phyloP scores from a whole-genome alignment of 2,797 vertebrate genomes.

The Spea hammondii region DNA sequence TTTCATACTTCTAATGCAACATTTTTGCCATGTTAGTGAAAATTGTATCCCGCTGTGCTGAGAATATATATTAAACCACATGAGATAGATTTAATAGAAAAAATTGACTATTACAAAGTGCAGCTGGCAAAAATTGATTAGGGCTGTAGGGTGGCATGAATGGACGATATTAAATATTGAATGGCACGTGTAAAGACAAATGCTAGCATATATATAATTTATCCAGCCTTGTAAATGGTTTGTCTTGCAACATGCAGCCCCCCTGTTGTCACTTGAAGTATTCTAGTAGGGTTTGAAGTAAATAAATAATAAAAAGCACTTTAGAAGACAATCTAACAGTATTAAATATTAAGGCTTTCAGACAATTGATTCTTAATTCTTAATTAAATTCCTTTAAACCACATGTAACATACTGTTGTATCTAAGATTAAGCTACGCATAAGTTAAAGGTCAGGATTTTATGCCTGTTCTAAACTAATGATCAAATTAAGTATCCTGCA shows the following conservation, averaged over 20 bases:
- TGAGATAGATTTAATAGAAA: conserved; percentile 63
- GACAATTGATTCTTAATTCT: conserved; percentile 89
- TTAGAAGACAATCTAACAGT: conserved; percentile 84
- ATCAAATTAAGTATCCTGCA: conserved; percentile 18
- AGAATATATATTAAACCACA: conserved; percentile 50
- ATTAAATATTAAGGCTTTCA: conserved; percentile 98
- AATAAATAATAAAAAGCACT: conserved; percentile 92
- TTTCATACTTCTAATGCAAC: not conserved
- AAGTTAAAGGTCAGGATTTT: conserved; percentile 58
- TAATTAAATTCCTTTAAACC: conserved; percentile 81
- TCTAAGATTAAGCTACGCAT: conserved; percentile 63
- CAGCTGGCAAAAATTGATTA: conserved; percentile 70
- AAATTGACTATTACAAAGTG: conserved; percentile 69
- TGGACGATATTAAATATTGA: conserved; percentile 80
- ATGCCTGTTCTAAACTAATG: conserved; percentile 54
- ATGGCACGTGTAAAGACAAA: conserved; percentile 92
- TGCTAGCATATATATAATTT: conserved; percentile 94
- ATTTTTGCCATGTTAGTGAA: conserved; percentile 29
- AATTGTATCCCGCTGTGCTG: conserved; percentile 44
- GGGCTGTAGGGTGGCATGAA: conserved; percentile 71
- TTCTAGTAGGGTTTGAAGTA: conserved; percentile 81
- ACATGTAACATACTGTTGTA: conserved; percentile 61
- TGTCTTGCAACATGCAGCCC: conserved; percentile 82
- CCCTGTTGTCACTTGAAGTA: conserved; percentile 81
- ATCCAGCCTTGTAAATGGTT: conserved; percentile 81